Percentiles rank a stretch among this genome's conserved stretches.
Conservation (phyloP, 2,888 invertebrate genomes). For the Agrotis puta region DNA sequence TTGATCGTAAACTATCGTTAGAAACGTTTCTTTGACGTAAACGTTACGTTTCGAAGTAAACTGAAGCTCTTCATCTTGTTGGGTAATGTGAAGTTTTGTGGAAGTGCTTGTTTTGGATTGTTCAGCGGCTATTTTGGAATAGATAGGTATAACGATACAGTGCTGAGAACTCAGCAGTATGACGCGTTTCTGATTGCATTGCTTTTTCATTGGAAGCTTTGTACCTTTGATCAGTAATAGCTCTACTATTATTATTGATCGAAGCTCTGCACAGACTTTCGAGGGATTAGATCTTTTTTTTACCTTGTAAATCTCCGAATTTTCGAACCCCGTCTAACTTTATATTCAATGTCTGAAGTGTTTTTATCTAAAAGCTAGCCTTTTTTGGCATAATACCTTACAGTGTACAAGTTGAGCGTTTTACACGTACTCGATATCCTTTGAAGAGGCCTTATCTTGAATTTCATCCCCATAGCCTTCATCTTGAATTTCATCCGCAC, state of each 20-base stretch:
- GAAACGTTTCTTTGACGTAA: conserved; percentile 71
- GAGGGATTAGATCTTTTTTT: too few species aligned
- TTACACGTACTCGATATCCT: background rate
- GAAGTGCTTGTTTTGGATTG: conserved; percentile 17
- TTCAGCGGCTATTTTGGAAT: conserved; percentile 11
- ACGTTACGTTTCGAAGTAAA: conserved; percentile 55
- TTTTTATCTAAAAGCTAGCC: background rate
- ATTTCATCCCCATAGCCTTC: conserved; percentile 23
- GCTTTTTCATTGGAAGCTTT: too few species aligned
- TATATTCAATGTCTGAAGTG: too few species aligned
- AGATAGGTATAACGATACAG: background rate
- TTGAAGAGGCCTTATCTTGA: conserved; percentile 19
- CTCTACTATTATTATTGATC: too few species aligned
- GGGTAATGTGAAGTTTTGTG: conserved; percentile 11
- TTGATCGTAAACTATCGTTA: conserved; percentile 82
- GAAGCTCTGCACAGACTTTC: too few species aligned
- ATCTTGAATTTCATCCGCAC: conserved; percentile 14
- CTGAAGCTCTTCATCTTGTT: conserved; percentile 49
- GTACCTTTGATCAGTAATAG: too few species aligned
- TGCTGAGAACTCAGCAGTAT: background rate
- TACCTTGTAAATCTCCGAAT: too few species aligned
- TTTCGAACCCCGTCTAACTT: too few species aligned
- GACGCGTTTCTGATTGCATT: background rate
- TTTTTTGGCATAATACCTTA: background rate
- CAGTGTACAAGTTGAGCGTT: background rate